Evolutionary conservation across 2,888 invertebrate species (phyloP).

Genomic region (Stegophylla sp.): DNA sequence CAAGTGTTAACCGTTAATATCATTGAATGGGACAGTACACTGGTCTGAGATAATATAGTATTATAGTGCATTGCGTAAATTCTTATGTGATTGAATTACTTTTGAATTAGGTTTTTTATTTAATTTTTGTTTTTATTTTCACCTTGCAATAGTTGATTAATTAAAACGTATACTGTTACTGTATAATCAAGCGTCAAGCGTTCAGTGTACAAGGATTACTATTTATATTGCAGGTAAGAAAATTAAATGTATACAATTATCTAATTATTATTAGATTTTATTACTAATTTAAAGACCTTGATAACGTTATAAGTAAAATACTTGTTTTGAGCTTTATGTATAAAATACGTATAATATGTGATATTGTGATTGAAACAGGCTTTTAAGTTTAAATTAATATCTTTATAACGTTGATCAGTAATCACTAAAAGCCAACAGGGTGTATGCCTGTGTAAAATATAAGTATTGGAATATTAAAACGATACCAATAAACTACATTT

Average conservation of each 20-base stretch:
- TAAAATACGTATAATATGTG: too few relatives aligned
- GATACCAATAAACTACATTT: too few relatives aligned
- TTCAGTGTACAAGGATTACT: neutral
- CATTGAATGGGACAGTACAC: neutral
- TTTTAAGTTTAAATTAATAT: too few relatives aligned
- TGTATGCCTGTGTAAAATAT: too few relatives aligned
- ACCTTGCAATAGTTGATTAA: neutral
- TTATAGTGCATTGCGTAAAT: too few relatives aligned
- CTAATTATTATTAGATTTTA: neutral
- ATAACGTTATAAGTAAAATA: neutral
- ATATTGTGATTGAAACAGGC: too few relatives aligned
- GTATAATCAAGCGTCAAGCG: neutral
- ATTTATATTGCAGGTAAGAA: conserved; percentile 12
- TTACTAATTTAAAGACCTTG: neutral
- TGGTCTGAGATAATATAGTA: neutral
- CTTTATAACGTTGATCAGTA: too few relatives aligned
- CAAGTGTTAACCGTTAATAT: conserved; percentile 26
- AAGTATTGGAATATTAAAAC: too few relatives aligned
- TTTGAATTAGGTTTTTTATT: neutral
- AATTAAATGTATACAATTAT: neutral
- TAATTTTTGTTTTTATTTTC: neutral
- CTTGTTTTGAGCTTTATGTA: too few relatives aligned
- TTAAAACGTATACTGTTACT: neutral
- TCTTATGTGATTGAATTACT: too few relatives aligned
- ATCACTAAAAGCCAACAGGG: too few relatives aligned